Evolutionary conservation across 2,797 vertebrate species (phyloP).

Genomic region (Darevskia mixta): DNA sequence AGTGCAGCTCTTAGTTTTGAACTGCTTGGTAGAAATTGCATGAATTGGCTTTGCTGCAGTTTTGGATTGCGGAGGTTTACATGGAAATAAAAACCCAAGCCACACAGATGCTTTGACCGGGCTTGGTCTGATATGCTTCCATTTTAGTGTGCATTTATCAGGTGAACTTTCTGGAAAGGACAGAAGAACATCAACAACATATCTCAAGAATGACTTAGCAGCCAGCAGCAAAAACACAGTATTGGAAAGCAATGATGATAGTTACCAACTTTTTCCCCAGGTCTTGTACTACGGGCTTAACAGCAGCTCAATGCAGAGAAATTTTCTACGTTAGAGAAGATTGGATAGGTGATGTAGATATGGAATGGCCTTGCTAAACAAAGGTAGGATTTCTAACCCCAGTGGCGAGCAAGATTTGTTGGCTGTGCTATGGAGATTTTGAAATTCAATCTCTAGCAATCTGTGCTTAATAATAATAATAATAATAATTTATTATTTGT

Average conservation of each 20-base stretch:
- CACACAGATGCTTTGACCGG: conserved; percentile 4
- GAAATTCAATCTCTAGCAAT: too few species aligned
- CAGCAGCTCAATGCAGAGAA: background rate
- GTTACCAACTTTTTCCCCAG: background rate
- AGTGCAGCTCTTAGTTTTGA: conserved; percentile 3
- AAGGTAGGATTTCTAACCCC: too few species aligned
- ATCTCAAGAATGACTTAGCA: background rate
- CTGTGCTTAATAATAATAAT: too few species aligned
- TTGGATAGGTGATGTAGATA: too few species aligned
- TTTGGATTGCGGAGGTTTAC: background rate
- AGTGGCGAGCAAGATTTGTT: too few species aligned
- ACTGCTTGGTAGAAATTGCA: conserved; percentile 43
- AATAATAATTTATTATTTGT: too few species aligned
- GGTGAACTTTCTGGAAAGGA: background rate
- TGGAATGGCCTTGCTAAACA: too few species aligned
- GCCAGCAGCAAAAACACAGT: background rate
- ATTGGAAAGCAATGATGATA: too few species aligned
- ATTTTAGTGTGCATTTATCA: background rate
- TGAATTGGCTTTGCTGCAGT: background rate
- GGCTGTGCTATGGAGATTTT: too few species aligned
- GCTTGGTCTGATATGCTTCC: background rate
- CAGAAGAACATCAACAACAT: background rate
- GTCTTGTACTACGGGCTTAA: background rate
- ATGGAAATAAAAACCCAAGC: conserved; percentile 19
- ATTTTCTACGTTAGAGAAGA: background rate